These are phyloP conservation scores for Tretioscincus oriximinensis DNA, from an alignment of 2,113 vertebrate species.

Conservation along the genomic window DNA sequence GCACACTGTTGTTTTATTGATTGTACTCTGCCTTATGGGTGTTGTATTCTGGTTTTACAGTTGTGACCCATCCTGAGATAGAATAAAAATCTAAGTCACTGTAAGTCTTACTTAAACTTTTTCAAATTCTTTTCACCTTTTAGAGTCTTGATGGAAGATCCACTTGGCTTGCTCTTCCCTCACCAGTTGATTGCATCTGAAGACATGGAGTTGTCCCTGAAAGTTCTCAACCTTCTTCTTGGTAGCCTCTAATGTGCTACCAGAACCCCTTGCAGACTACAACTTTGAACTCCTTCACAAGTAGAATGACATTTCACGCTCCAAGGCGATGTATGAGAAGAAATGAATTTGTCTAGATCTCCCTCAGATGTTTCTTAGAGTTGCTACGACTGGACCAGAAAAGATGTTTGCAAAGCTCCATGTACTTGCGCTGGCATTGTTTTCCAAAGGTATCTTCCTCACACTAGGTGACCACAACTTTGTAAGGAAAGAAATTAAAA, in stretches of 20 bases:
- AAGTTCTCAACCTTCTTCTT: too few relatives aligned
- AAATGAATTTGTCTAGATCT: conserved; percentile 56
- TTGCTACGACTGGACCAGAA: conserved; percentile 58
- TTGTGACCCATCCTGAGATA: too few relatives aligned
- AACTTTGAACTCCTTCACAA: conserved; percentile 58
- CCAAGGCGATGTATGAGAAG: conserved; percentile 75
- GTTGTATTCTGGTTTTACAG: too few relatives aligned
- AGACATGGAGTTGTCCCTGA: too few relatives aligned
- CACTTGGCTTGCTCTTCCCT: conserved; percentile 70
- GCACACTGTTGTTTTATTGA: too few relatives aligned
- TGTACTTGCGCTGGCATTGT: conserved; percentile 81
- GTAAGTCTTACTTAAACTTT: conserved; percentile 10
- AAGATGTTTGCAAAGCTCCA: conserved; percentile 84
- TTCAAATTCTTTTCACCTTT: conserved; percentile 64
- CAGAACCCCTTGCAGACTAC: too few relatives aligned
- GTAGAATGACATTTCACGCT: conserved; percentile 64
- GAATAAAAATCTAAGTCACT: neutral
- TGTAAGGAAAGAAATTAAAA: conserved; percentile 91
- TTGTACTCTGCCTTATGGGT: too few relatives aligned
- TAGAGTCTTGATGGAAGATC: conserved; percentile 75
- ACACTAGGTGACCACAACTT: conserved; percentile 85
- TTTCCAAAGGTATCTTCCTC: conserved; percentile 85
- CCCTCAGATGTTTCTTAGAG: conserved; percentile 61
- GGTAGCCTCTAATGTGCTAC: too few relatives aligned
- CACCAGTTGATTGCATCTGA: neutral